Evolutionary conservation across 2,797 vertebrate genomes (phyloP).

Genomic region (Manis javanica): DNA sequence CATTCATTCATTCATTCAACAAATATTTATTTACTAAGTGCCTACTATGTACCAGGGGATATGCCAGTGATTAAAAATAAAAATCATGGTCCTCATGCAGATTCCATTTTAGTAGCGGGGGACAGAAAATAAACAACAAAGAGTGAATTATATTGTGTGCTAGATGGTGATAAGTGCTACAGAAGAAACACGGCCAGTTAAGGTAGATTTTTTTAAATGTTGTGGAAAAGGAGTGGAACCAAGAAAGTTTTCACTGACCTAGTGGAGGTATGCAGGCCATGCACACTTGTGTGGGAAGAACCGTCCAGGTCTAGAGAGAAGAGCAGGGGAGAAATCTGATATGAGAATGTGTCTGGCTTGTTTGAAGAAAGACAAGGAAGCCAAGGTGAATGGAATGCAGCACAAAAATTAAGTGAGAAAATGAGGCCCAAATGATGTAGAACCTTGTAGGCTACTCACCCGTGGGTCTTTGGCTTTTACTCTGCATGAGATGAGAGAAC

Average conservation of each 20-base stretch:
- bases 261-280: background rate
- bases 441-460: background rate
- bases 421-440: background rate
- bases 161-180: background rate
- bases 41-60: background rate
- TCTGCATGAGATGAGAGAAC: background rate
- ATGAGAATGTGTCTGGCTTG: background rate
- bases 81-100: background rate
- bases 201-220: background rate
- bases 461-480: background rate
- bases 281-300: background rate
- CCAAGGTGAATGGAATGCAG: background rate
- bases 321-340: background rate
- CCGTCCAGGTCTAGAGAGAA: background rate
- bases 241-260: background rate
- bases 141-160: background rate
- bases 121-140: background rate
- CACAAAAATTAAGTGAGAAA: background rate
- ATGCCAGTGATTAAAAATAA: background rate
- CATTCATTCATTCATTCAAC: background rate
- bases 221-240: background rate
- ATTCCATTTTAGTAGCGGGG: background rate
- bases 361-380: background rate
- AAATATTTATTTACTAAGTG: background rate
- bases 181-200: background rate